phyloP scores from a whole-genome alignment of 2,797 vertebrate genomes.

The Psittacula derbiana region DNA sequence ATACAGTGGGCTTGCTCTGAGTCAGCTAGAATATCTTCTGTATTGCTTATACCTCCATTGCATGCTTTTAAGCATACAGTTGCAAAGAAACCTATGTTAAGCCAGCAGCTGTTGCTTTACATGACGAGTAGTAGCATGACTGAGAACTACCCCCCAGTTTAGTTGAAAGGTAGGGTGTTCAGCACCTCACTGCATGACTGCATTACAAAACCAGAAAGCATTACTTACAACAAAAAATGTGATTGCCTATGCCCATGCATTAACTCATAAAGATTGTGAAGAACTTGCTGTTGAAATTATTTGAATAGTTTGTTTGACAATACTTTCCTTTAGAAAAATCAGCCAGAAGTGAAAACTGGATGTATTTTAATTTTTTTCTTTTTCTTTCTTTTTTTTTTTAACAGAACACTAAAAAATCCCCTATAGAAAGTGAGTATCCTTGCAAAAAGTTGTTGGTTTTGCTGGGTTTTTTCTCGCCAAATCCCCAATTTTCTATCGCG shows the following conservation, averaged over 20 bases:
- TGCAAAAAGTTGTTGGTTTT: not conserved
- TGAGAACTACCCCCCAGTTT: not conserved
- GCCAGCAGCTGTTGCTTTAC: not conserved
- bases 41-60: not conserved
- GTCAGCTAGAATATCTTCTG: not conserved
- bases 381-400: not conserved
- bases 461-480: not conserved
- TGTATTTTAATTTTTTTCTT: not conserved
- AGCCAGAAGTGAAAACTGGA: not conserved
- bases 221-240: not conserved
- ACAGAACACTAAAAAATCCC: not conserved
- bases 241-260: not conserved
- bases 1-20: accelerated
- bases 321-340: not conserved
- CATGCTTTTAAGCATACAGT: not conserved
- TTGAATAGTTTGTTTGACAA: not conserved
- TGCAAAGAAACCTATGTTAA: not conserved
- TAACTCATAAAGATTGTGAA: not conserved
- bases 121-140: not conserved
- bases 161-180: not conserved
- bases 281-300: not conserved
- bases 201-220: not conserved
- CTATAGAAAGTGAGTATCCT: not conserved
- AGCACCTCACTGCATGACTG: not conserved
- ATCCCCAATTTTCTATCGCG: not conserved